phyloP scores from a whole-genome alignment of 2,113 vertebrate genomes.

The Syrmaticus mikado region DNA sequence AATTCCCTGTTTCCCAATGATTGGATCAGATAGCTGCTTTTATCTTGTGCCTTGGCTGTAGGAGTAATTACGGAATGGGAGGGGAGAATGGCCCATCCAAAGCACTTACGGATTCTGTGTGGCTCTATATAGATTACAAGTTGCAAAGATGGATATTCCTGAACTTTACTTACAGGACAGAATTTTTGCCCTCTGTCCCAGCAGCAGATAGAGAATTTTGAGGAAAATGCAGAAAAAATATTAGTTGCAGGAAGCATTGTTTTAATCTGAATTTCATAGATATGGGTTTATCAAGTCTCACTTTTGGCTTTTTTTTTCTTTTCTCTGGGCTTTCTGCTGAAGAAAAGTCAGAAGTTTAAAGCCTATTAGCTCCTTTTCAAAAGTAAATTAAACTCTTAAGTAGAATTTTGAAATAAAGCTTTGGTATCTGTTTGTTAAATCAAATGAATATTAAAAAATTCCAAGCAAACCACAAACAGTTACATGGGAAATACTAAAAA shows the following conservation, averaged over 20 bases:
- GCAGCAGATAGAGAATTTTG: background rate
- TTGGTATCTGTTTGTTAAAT: constrained; percentile 41
- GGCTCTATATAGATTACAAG: background rate
- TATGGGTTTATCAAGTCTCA: constrained; percentile 12
- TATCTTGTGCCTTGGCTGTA: background rate
- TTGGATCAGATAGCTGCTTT: constrained; percentile 23
- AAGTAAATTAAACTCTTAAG: constrained; percentile 48
- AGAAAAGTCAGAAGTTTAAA: constrained; percentile 30
- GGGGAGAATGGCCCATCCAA: background rate
- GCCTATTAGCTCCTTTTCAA: constrained; percentile 39
- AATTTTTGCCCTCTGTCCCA: background rate
- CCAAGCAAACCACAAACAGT: constrained; percentile 44
- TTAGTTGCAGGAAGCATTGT: constrained; percentile 36
- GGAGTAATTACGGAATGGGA: background rate
- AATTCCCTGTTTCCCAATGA: background rate
- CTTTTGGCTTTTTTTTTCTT: constrained; percentile 46
- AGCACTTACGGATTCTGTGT: background rate
- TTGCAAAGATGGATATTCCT: constrained; percentile 18
- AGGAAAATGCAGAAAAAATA: constrained; percentile 5
- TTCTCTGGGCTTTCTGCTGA: background rate
- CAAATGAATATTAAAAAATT: constrained; percentile 67
- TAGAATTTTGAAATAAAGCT: constrained; percentile 28
- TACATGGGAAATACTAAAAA: constrained; percentile 17
- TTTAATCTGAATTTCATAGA: constrained; percentile 10
- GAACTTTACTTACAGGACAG: background rate